Conservation (phyloP, 1,140 invertebrate genomes). For the honey bee (Apis mellifera) region Amel_HAv3.1 CM009938.2:2760501-2761000, state of each 20-base stretch:
- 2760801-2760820: slow-evolving; percentile 96
- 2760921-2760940: slow-evolving; percentile 15
- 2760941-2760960: slow-evolving; percentile 13
- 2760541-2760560: slow-evolving; percentile 98
- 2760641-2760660: slow-evolving; percentile 95
- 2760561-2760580: slow-evolving; percentile 97
- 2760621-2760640: slow-evolving; percentile 92
- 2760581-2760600: slow-evolving; percentile 98
- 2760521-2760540: slow-evolving; percentile 95
- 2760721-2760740: slow-evolving; percentile 84
- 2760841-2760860: slow-evolving; percentile 95
- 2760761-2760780: slow-evolving; percentile 97
- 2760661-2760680: slow-evolving; percentile 75
- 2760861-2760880: slow-evolving; percentile 88
- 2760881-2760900: slow-evolving; percentile 43
- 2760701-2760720: background rate
- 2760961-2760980: slow-evolving; percentile 93
- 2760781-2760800: slow-evolving; percentile 95
- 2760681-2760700: background rate
- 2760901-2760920: slow-evolving; percentile 85
- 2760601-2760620: slow-evolving; percentile 99
- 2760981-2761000: slow-evolving; percentile 97
- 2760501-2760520: slow-evolving; percentile 91
- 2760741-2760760: slow-evolving; percentile 92
- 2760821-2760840: slow-evolving; percentile 96